phyloP scores from a whole-genome alignment of 2,888 invertebrate species.

The Halocaridina rubra region DNA sequence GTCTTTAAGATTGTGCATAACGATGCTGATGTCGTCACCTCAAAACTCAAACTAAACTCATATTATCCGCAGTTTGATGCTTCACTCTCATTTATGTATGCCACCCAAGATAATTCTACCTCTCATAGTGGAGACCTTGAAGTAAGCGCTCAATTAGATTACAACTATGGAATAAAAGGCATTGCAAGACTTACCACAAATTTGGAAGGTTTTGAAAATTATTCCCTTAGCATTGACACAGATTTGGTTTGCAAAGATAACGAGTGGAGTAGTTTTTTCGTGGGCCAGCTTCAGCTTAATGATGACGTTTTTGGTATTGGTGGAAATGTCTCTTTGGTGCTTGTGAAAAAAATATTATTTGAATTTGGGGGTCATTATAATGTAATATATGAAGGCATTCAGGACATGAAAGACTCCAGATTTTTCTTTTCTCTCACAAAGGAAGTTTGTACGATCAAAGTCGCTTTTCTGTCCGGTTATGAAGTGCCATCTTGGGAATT shows the following conservation, averaged over 20 bases:
- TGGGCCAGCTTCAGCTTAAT: background rate
- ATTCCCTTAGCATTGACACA: background rate
- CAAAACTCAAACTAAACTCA: background rate
- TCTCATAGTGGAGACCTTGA: background rate
- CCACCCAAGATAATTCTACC: background rate
- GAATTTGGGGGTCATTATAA: conserved; percentile 6
- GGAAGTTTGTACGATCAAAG: background rate
- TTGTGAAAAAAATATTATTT: background rate
- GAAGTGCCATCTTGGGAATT: background rate
- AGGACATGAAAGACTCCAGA: background rate
- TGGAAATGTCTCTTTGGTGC: background rate
- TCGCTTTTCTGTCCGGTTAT: background rate
- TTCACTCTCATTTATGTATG: background rate
- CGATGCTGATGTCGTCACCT: background rate
- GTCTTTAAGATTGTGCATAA: background rate
- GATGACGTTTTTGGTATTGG: background rate
- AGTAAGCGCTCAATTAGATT: background rate
- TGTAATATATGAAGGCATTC: background rate
- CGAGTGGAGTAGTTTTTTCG: background rate
- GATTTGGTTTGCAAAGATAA: background rate
- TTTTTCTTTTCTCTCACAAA: background rate
- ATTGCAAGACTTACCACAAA: background rate
- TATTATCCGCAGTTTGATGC: conserved; percentile 11
- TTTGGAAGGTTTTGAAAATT: background rate
- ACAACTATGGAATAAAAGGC: conserved; percentile 20